phyloP scores from a whole-genome alignment of 2,113 vertebrate genomes.

The Pogonocichla stellata region DNA sequence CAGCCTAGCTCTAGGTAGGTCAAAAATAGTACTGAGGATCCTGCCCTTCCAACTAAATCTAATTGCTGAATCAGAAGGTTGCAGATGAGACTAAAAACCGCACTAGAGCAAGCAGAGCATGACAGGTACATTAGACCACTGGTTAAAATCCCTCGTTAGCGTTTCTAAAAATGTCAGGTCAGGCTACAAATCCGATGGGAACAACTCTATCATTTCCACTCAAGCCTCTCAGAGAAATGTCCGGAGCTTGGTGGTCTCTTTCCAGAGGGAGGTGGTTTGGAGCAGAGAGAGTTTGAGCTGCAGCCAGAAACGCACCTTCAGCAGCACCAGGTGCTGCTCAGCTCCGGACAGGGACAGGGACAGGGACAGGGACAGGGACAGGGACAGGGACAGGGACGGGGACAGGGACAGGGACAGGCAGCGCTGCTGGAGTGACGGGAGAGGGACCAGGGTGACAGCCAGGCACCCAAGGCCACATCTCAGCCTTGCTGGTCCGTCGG shows the following conservation, averaged over 20 bases:
- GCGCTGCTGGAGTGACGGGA: fast-evolving
- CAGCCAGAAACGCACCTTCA: fast-evolving
- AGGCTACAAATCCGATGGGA: neutral
- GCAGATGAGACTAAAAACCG: neutral
- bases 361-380: fast-evolving
- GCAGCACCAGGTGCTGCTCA: fast-evolving
- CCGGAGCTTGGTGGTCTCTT: neutral
- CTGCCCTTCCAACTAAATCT: neutral
- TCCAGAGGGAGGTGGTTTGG: fast-evolving
- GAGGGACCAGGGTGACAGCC: neutral
- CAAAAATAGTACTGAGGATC: neutral
- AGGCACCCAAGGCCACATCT: fast-evolving
- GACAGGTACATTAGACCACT: neutral
- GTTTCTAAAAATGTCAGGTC: neutral
- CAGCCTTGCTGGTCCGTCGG: neutral
- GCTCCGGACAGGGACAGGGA: neutral
- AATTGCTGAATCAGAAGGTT: neutral
- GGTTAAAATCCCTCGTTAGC: neutral
- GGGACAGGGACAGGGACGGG: fast-evolving
- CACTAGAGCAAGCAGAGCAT: neutral
- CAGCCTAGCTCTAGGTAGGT: neutral
- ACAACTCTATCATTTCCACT: neutral
- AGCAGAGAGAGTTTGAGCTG: neutral
- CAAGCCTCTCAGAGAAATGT: neutral
- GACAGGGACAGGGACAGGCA: neutral